Evolutionary conservation across 2,797 vertebrate genomes (phyloP), one percentile per base, ranked within the genome.

Genomic region (Molossus alvarezi): DNA sequence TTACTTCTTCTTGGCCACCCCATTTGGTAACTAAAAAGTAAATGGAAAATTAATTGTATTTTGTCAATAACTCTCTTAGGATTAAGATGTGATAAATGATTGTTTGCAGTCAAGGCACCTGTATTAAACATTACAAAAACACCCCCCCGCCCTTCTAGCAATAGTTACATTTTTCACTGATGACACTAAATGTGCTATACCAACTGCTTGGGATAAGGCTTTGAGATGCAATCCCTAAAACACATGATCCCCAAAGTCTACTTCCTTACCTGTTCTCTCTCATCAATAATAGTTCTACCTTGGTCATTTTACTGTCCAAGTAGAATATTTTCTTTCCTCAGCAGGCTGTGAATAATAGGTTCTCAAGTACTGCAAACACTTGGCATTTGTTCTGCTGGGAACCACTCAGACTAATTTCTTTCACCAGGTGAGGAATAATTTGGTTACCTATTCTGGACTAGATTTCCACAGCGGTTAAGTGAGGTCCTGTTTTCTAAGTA

Each of bases 11-110:
- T 1, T 90, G 96, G 90, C 96, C 98, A 93, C 98, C 98, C 99
- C 99, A 99, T 5, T 99, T 98, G 11, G 99, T 97, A n/a, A 99
- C 99, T 99, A 97, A 82, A 97, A 97, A 90, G 1, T 90, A 96
- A 98, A 97, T 85, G 37, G 98, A 96, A 7, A 91, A 91, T 64
- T 95, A 15, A 14, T 91, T 97, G 93, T 72, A 25, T 80, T 83
- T 95, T 93, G 9, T 12, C 57, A 95, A 5, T 57, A 62, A 89
- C 33, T 95, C 53, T 85, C 45, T 80, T 90, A 87, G 71, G 48
- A 96, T 51, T 90, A 95, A 85, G 64, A 73, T 92, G 7, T 82
- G 53, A 73, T 81, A 84, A 95, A 69, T 17, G 33, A 76, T 51
- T 48, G 87, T 85, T 21, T 86, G 21, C 8, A 90, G 45, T 77